phyloP scores from a whole-genome alignment of 1,140 invertebrate species.

The Trypoxylus dichotomus region DNA sequence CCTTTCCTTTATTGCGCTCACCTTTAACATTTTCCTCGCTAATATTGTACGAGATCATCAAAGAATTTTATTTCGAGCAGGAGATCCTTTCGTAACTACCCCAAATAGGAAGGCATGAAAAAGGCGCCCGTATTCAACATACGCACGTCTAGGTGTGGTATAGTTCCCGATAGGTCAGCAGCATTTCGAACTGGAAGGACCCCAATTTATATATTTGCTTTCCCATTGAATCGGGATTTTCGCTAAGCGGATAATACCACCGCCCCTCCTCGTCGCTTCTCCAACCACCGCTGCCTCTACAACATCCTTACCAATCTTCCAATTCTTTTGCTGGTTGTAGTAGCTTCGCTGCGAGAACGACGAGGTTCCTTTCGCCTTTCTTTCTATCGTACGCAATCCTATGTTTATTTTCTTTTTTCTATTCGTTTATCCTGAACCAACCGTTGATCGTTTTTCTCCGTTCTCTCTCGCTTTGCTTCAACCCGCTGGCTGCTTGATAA shows the following conservation, averaged over 20 bases:
- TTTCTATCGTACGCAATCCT: not conserved
- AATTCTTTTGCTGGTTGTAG: not conserved
- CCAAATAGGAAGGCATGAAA: not conserved
- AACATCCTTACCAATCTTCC: not conserved
- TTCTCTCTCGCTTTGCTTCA: not conserved
- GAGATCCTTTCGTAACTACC: not conserved
- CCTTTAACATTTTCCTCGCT: not conserved
- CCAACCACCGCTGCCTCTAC: not conserved
- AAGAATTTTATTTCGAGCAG: not conserved
- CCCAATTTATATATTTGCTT: conserved; percentile 36
- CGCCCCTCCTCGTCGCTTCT: not conserved
- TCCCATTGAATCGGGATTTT: conserved; percentile 30
- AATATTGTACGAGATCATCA: not conserved
- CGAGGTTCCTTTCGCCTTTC: not conserved
- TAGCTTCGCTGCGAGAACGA: not conserved
- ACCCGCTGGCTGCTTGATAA: not conserved
- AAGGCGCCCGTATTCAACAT: not conserved
- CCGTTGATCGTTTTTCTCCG: not conserved
- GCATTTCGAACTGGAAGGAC: conserved; percentile 17
- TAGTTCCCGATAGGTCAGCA: conserved; percentile 17
- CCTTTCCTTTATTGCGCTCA: not conserved
- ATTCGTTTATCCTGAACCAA: not conserved
- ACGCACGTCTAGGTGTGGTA: conserved; percentile 2
- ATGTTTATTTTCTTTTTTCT: not conserved
- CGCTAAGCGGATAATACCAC: conserved; percentile 16